phyloP scores from a whole-genome alignment of 2,797 vertebrate genomes.

The Sebastolobus alascanus region DNA sequence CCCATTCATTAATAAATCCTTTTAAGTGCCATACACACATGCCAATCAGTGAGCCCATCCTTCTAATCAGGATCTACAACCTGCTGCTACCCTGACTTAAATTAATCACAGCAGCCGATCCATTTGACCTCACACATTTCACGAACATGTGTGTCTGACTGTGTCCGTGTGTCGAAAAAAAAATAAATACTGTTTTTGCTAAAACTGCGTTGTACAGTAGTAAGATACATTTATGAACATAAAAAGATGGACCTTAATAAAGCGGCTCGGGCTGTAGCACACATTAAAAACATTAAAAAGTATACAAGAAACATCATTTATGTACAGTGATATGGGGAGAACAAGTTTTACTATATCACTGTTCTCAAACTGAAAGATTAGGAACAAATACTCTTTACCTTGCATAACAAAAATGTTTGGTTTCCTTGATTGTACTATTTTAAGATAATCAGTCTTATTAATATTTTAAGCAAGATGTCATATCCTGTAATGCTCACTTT shows the following conservation, averaged over 20 bases:
- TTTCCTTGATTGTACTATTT: background rate
- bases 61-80: conserved; percentile 48
- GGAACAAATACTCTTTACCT: background rate
- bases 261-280: background rate
- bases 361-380: background rate
- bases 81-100: conserved; percentile 29
- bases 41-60: conserved; percentile 34
- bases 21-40: conserved; percentile 22
- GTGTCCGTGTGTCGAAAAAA: background rate
- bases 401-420: background rate
- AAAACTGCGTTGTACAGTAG: background rate
- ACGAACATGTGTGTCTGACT: background rate
- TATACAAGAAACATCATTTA: background rate
- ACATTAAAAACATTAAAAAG: background rate
- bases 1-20: conserved; percentile 17
- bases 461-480: background rate
- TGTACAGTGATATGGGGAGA: background rate
- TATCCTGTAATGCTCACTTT: background rate
- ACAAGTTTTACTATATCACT: background rate
- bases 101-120: conserved; percentile 26
- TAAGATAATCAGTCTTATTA: background rate
- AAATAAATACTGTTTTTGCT: background rate
- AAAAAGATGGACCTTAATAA: background rate
- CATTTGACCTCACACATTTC: conserved; percentile 11
- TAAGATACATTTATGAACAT: background rate